Evolutionary conservation across 1,140 invertebrate species (phyloP), one percentile per base, ranked within the genome.

Genomic region (Euura lappo): DNA sequence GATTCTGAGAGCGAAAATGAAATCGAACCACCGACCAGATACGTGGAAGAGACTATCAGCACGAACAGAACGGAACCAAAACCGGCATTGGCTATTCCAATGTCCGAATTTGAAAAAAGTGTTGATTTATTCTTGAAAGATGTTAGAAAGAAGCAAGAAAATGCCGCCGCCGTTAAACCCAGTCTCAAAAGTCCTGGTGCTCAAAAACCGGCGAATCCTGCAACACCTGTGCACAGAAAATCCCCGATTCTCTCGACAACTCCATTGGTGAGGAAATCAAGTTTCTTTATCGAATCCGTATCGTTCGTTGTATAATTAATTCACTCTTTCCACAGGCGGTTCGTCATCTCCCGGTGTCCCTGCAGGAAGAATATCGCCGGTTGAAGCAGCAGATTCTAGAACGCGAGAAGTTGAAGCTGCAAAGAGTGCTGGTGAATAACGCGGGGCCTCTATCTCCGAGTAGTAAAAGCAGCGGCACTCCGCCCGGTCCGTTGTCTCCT

Each of bases 341-440:
- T 69, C 81, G 84, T 46, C 87, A 87, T 79, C 73, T 88, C 6
- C 82, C 87, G 47, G 81, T 75, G 51, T 84, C 85, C 0, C 81
- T 82, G 42, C 86, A 88, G 79, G 85, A 86, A 72, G 87, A 88
- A 69, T 88, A 88, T 74, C 83, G 83, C 44, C 82, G 86, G 44
- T 73, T 88, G n/a, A 88, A 88, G 28, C 84, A 86, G 67, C 77
- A 86, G 65, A 86, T 88, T 28, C 44, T 82, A 4, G 82, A 87
- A 72, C 81, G 79, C 5, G 85, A 86, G 70, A 81, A 80, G 71
- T 6, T 82, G 51, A 82, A 81, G 45, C 45, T 79, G 13, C 81
- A 82, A 46, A 80, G 72, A 51, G 74, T 73, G 2, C 64, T 73
- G 44, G 73, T 72, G 10, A 74, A 10, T 72, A 76, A 44, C 42